A percentile compares a stretch with the other conserved stretches of the same genome.
These are phyloP conservation scores for Nomada fabriciana DNA, from an alignment of 2,888 invertebrate species.

Conservation along the genomic window DNA sequence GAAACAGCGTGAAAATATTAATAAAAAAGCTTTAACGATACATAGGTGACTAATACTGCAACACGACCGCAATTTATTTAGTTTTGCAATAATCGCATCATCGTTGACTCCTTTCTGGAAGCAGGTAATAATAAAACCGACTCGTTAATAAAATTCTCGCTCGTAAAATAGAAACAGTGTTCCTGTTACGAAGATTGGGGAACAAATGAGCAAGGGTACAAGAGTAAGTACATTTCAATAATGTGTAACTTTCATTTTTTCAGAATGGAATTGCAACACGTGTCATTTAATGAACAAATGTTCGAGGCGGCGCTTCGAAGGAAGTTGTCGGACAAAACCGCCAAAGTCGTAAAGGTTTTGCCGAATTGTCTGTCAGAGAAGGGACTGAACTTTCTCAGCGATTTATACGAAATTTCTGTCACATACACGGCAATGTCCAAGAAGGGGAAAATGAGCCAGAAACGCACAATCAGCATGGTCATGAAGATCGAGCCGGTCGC, in stretches of 20 bases:
- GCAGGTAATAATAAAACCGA: no score
- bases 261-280: conserved; percentile 24
- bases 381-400: conserved; percentile 50
- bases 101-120: no score
- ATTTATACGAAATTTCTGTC: background rate
- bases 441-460: background rate
- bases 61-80: no score
- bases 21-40: no score
- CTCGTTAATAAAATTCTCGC: no score
- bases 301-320: conserved; percentile 23
- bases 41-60: no score
- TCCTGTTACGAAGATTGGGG: no score
- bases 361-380: background rate
- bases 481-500: conserved; percentile 63
- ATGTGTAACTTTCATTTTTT: background rate
- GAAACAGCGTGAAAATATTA: no score
- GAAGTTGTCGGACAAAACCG: background rate
- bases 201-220: no score
- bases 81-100: no score
- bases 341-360: conserved; percentile 10
- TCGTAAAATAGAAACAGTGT: no score
- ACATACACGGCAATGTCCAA: background rate
- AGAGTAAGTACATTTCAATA: no score
- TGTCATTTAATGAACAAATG: conserved; percentile 5
- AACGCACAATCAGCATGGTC: conserved; percentile 42